phyloP scores from a whole-genome alignment of 2,113 vertebrate genomes.

The Tachysurus vachellii region DNA sequence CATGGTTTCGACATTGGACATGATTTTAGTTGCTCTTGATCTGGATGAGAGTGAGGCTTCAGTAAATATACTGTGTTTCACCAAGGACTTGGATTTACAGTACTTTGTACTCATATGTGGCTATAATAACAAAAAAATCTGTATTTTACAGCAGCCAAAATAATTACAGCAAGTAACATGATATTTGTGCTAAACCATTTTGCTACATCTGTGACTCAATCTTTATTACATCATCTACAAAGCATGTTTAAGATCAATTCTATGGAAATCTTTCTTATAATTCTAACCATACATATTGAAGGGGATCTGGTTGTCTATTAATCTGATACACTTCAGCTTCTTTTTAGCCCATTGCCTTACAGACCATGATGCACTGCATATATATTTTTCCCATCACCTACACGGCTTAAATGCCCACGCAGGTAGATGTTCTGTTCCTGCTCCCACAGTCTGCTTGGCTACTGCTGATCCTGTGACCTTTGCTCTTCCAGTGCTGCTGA shows the following conservation, averaged over 20 bases:
- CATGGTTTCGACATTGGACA: background rate
- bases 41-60: background rate
- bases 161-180: background rate
- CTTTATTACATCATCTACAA: background rate
- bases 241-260: background rate
- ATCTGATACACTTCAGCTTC: background rate
- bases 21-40: background rate
- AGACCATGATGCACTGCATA: background rate
- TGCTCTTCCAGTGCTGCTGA: slow-evolving; percentile 7
- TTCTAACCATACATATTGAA: background rate
- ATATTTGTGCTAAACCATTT: background rate
- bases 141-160: slow-evolving; percentile 2
- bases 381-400: background rate
- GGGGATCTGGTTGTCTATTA: background rate
- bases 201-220: background rate
- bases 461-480: slow-evolving; percentile 2
- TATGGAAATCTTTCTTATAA: background rate
- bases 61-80: background rate
- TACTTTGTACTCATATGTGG: too few relatives aligned
- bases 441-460: slow-evolving; percentile 8
- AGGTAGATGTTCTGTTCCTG: slow-evolving; percentile 7
- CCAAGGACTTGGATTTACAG: background rate
- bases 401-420: background rate
- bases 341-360: background rate
- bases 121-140: too few relatives aligned